phyloP scores from a whole-genome alignment of 2,797 vertebrate species.

The Oreonectes daqikongensis region DNA sequence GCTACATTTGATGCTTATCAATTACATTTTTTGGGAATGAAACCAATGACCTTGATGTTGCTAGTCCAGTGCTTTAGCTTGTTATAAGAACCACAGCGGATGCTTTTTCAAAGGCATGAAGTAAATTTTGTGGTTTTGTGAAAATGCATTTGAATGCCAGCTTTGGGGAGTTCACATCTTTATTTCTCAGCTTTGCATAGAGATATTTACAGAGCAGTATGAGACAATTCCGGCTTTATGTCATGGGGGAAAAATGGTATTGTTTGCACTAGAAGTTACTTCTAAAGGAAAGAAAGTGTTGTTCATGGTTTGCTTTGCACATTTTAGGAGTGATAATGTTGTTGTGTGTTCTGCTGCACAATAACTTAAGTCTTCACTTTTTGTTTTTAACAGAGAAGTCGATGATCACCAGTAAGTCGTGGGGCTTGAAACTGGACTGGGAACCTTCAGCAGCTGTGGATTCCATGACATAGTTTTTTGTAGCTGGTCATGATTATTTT shows the following conservation, averaged over 20 bases:
- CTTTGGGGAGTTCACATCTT: not conserved
- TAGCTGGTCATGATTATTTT: slow-evolving; percentile 37
- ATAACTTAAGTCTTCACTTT: not conserved
- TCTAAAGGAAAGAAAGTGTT: too few relatives aligned
- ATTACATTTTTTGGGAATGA: too few relatives aligned
- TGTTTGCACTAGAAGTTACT: too few relatives aligned
- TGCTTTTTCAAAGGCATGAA: too few relatives aligned
- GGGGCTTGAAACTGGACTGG: slow-evolving; percentile 52
- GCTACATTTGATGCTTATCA: not conserved
- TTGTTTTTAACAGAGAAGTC: slow-evolving; percentile 31
- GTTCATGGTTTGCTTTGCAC: too few relatives aligned
- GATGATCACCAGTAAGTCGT: slow-evolving; percentile 59
- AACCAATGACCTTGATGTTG: too few relatives aligned
- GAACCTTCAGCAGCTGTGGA: not conserved
- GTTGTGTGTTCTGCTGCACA: too few relatives aligned
- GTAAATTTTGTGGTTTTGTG: not conserved
- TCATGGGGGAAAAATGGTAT: too few relatives aligned
- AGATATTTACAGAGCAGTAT: not conserved
- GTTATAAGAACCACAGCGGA: too few relatives aligned
- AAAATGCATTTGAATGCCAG: not conserved
- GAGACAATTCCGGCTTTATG: too few relatives aligned
- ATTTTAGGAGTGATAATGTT: too few relatives aligned
- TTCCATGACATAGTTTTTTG: not conserved
- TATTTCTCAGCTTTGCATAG: not conserved
- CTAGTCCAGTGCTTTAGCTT: too few relatives aligned